Evolutionary conservation across 2,888 invertebrate genomes (phyloP).

Genomic region (Philopedon plagiatum): DNA sequence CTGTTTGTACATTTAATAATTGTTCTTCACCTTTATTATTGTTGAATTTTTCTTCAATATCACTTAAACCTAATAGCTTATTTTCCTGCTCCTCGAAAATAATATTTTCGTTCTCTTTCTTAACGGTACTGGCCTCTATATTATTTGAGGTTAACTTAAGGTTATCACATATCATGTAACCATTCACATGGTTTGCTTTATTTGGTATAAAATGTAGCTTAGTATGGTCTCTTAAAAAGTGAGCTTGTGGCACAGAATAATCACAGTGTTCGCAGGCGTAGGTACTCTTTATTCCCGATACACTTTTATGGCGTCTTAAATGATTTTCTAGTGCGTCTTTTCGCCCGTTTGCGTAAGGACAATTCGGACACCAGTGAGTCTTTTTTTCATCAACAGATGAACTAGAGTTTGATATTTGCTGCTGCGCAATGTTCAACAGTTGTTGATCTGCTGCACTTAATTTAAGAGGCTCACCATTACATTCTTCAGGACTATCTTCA

Average conservation of each 20-base stretch:
- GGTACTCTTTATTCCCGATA: conserved; percentile 73
- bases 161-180: conserved; percentile 75
- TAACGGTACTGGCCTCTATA: conserved; percentile 62
- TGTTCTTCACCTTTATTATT: conserved; percentile 67
- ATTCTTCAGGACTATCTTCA: conserved; percentile 52
- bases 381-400: conserved; percentile 72
- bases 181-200: conserved; percentile 73
- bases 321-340: conserved; percentile 83
- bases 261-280: conserved; percentile 87
- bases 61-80: conserved; percentile 2
- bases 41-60: conserved; percentile 60
- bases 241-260: conserved; percentile 82
- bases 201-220: conserved; percentile 81
- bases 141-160: conserved; percentile 73
- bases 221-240: conserved; percentile 83
- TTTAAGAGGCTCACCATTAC: conserved; percentile 70
- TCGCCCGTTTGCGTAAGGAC: conserved; percentile 84
- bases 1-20: conserved; percentile 66
- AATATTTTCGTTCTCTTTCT: conserved; percentile 53
- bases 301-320: conserved; percentile 79
- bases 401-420: conserved; percentile 66
- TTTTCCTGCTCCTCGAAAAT: conserved; percentile 55
- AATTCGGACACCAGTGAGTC: conserved; percentile 79
- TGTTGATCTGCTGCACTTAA: conserved; percentile 76
- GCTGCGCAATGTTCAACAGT: conserved; percentile 73